phyloP scores from a whole-genome alignment of 2,888 invertebrate genomes.

The Villa cingulata region DNA sequence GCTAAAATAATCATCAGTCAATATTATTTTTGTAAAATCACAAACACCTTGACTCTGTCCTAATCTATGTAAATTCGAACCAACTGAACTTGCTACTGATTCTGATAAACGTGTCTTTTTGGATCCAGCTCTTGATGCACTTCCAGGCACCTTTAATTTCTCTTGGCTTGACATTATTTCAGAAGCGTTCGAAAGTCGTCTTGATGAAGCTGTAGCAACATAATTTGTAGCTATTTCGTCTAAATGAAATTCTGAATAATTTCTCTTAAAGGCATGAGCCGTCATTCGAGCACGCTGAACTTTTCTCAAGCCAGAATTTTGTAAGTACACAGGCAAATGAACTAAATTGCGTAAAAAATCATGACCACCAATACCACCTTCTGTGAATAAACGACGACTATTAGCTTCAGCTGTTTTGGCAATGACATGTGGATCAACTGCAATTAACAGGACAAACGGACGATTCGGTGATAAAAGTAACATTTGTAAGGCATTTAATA shows the following conservation, averaged over 20 bases:
- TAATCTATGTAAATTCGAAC: conserved; percentile 68
- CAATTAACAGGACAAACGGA: conserved; percentile 90
- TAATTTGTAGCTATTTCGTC: conserved; percentile 27
- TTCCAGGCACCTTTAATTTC: conserved; percentile 43
- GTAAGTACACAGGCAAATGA: conserved; percentile 93
- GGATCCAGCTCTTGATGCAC: conserved; percentile 41
- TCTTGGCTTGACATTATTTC: conserved; percentile 71
- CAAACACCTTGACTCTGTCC: conserved; percentile 46
- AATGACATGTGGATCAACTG: conserved; percentile 97
- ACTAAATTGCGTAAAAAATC: conserved; percentile 91
- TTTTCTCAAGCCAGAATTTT: conserved; percentile 86
- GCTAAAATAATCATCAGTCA: conserved; percentile 97
- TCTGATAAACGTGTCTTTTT: conserved; percentile 70
- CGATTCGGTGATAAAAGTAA: conserved; percentile 86
- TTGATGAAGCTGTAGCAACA: conserved; percentile 48
- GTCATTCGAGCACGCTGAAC: conserved; percentile 78
- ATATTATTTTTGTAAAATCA: conserved; percentile 60
- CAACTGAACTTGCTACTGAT: conserved; percentile 81
- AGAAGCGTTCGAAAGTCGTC: conserved; percentile 65
- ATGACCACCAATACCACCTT: conserved; percentile 80
- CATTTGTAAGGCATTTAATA: conserved; percentile 89
- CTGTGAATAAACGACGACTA: conserved; percentile 72
- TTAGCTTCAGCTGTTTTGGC: conserved; percentile 91
- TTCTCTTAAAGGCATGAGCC: conserved; percentile 39
- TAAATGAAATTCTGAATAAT: conserved; percentile 27